These are phyloP conservation scores for Marmota monax DNA, from an alignment of 2,113 vertebrate species.

Conservation along the genomic window DNA sequence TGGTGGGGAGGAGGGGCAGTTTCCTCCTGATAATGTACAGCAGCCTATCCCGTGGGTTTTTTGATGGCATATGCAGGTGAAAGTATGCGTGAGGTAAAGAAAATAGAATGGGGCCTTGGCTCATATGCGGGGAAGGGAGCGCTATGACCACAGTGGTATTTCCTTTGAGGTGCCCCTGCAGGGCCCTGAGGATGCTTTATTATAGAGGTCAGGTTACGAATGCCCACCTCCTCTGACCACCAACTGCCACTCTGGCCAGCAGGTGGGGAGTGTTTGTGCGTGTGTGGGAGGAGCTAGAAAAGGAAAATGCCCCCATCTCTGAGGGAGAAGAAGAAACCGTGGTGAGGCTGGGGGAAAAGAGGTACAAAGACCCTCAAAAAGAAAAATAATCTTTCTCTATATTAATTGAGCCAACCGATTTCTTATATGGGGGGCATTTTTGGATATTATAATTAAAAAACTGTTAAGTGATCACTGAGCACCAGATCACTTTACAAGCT, in stretches of 20 bases:
- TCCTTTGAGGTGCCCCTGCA: neutral
- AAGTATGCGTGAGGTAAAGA: neutral
- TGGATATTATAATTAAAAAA: neutral
- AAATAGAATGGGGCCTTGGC: neutral
- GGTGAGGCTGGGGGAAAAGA: neutral
- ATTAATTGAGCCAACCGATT: neutral
- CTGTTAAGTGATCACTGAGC: conserved; percentile 10
- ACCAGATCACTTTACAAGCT: conserved; percentile 48
- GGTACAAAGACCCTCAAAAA: neutral
- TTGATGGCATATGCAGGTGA: neutral
- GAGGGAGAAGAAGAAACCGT: neutral
- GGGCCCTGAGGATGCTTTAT: neutral
- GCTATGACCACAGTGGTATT: neutral
- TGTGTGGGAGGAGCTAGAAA: rapidly evolving
- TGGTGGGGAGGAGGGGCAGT: neutral
- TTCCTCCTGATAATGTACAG: rapidly evolving
- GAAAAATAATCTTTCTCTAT: neutral
- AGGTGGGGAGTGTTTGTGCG: neutral
- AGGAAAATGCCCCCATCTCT: neutral
- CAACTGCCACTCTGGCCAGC: neutral
- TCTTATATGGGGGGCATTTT: neutral
- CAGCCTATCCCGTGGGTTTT: neutral
- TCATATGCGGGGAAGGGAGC: neutral
- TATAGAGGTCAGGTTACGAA: neutral
- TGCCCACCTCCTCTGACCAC: neutral